Base-by-base conservation (phyloP, 2,888 invertebrate species). In the Diaphora mendica region DNA sequence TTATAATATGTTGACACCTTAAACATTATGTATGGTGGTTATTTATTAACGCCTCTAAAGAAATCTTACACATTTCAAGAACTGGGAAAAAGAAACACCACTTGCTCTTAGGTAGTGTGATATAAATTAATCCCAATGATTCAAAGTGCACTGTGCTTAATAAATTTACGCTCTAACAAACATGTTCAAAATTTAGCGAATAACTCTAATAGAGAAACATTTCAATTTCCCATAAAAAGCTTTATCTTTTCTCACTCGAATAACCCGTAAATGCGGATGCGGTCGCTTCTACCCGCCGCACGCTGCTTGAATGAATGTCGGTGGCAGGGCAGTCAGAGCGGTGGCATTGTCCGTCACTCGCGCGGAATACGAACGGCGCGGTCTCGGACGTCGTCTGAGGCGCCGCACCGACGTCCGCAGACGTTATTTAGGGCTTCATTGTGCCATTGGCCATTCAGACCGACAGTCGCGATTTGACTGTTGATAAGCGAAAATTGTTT, bases 351-450 rank as follows among this genome's bases (percentile, higher is more conserved):
- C 90, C 89, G 94, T 95, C 95, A 95, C 88, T 95, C 83, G 74
- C 72, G 76, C 78, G 79, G 39, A 77, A 79, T 82, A 83, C 85
- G 85, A 83, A 84, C 86, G 85, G 88, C 88, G 87, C 87, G 86
- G 86, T 85, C 83, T 81, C 78, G 88, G 81, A 89, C 92, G 93
- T 93, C 92, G 80, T 86, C 89, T 89, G 89, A 92, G 95, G 95
- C 94, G 94, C 94, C 94, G 91, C 86, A 84, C 90, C 88, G 94
- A 94, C 94, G 90, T 91, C 92, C 87, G 66, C 85, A 75, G 85
- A 88, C 88, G 93, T 95, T 94, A 95, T 95, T 95, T 95, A 95
- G 88, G 87, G 93, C 92, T 90, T 94, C 94, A 95, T 95, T 95
- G 95, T 95, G 90, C 92, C 92, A 91, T 90, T 90, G 91, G 89